Conservation (phyloP, 1,140 invertebrate genomes). For the Latrodectus geometricus region DNA sequence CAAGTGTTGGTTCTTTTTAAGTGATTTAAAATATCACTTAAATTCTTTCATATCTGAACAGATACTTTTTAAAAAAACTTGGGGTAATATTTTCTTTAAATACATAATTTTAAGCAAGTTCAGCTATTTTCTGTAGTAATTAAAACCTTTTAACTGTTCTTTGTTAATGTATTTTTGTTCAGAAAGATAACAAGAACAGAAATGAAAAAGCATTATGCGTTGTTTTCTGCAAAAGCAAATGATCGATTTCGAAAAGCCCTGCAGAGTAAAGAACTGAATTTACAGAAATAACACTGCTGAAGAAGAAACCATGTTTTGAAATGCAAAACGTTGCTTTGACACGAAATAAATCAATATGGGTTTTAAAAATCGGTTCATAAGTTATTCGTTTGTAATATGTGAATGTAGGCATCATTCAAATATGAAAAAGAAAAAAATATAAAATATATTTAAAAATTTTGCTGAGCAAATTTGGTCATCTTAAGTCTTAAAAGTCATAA, state of each 20-base stretch:
- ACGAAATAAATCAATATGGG: constrained; percentile 17
- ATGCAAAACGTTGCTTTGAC: neutral
- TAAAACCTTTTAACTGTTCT: too few species aligned
- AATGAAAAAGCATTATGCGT: neutral
- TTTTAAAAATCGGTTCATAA: constrained; percentile 25
- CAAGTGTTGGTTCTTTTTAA: too few species aligned
- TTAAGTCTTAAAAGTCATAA: neutral
- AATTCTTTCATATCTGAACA: too few species aligned
- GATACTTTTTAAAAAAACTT: too few species aligned
- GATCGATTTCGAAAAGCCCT: neutral
- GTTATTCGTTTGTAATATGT: neutral
- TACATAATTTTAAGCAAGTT: too few species aligned
- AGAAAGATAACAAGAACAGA: neutral
- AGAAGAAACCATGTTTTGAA: neutral
- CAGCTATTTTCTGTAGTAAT: too few species aligned
- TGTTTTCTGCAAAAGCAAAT: neutral
- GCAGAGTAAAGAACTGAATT: neutral
- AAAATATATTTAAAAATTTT: neutral
- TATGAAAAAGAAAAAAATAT: neutral
- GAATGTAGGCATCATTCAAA: neutral
- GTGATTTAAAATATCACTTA: too few species aligned
- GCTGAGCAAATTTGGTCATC: neutral
- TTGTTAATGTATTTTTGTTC: too few species aligned
- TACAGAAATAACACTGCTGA: neutral
- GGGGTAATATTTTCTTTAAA: too few species aligned